phyloP scores from a whole-genome alignment of 2,888 invertebrate genomes.

The Sphaerolaimus hirsutus region DNA sequence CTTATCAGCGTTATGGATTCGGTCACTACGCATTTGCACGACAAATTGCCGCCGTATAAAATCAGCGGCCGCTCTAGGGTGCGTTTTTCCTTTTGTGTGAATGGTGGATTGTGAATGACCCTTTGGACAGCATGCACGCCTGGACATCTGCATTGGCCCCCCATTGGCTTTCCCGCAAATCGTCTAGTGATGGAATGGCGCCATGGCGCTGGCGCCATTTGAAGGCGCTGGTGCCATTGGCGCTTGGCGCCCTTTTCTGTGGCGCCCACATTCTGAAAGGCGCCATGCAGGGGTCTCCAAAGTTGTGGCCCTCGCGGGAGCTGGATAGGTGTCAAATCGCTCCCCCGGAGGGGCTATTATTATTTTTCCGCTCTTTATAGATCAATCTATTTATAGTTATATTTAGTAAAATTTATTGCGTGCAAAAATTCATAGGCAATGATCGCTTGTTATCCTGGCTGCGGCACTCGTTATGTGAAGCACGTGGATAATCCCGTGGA shows the following conservation, averaged over 20 bases:
- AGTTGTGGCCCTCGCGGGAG: too few species aligned
- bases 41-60: slow-evolving; percentile 13
- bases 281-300: too few species aligned
- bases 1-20: slow-evolving; percentile 21
- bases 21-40: slow-evolving; percentile 14
- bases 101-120: neutral
- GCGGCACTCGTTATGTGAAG: slow-evolving; percentile 74
- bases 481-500: slow-evolving; percentile 91
- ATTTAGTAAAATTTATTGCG: too few species aligned
- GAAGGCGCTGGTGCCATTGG: too few species aligned
- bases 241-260: too few species aligned
- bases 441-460: slow-evolving; percentile 92
- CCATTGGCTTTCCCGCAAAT: neutral
- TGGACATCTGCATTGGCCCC: neutral
- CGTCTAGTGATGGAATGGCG: too few species aligned
- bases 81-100: neutral
- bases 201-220: too few species aligned
- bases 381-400: too few species aligned
- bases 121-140: neutral
- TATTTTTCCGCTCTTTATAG: too few species aligned
- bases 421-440: slow-evolving; percentile 46
- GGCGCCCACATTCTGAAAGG: too few species aligned
- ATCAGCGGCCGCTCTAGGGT: slow-evolving; percentile 18
- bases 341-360: too few species aligned
- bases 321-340: too few species aligned